These are phyloP conservation scores for Crenichthys baileyi DNA, from an alignment of 2,797 vertebrate genomes.

Conservation along the genomic window DNA sequence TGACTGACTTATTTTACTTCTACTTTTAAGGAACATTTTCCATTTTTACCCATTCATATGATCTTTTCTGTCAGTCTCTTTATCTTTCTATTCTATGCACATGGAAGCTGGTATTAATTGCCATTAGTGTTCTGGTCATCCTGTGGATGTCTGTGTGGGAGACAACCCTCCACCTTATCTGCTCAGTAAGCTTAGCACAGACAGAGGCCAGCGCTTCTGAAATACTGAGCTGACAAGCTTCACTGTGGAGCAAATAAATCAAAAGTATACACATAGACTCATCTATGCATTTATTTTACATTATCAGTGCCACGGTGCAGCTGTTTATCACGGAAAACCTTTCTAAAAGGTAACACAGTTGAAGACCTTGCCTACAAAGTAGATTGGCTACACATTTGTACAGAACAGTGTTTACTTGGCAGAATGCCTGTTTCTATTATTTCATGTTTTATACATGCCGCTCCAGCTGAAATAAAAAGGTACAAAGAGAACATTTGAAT, in stretches of 20 bases:
- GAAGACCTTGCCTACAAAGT: slow-evolving; percentile 44
- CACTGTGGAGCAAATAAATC: slow-evolving; percentile 59
- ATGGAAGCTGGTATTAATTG: slow-evolving; percentile 51
- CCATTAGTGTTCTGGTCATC: slow-evolving; percentile 49
- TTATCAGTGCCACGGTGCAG: slow-evolving; percentile 54
- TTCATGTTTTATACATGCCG: slow-evolving; percentile 59
- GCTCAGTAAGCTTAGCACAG: slow-evolving; percentile 61
- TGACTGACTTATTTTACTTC: not conserved
- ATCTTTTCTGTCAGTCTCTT: slow-evolving; percentile 22
- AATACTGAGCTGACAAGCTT: slow-evolving; percentile 43
- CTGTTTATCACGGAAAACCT: slow-evolving; percentile 65
- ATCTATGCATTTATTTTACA: slow-evolving; percentile 73
- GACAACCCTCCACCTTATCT: slow-evolving; percentile 53
- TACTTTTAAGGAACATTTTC: slow-evolving; percentile 34
- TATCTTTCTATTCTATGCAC: slow-evolving; percentile 2
- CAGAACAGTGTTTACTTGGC: slow-evolving; percentile 48
- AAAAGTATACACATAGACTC: slow-evolving; percentile 53
- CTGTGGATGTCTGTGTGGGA: slow-evolving; percentile 56
- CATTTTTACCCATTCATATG: slow-evolving; percentile 1
- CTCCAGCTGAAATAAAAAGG: slow-evolving; percentile 50
- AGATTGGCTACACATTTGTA: slow-evolving; percentile 32
- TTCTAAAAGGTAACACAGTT: slow-evolving; percentile 44
- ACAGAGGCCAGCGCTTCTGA: slow-evolving; percentile 39
- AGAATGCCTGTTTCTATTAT: slow-evolving; percentile 51
- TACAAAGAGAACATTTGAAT: slow-evolving; percentile 45